phyloP scores from a whole-genome alignment of 2,888 invertebrate species.

The Argyresthia goedartella region DNA sequence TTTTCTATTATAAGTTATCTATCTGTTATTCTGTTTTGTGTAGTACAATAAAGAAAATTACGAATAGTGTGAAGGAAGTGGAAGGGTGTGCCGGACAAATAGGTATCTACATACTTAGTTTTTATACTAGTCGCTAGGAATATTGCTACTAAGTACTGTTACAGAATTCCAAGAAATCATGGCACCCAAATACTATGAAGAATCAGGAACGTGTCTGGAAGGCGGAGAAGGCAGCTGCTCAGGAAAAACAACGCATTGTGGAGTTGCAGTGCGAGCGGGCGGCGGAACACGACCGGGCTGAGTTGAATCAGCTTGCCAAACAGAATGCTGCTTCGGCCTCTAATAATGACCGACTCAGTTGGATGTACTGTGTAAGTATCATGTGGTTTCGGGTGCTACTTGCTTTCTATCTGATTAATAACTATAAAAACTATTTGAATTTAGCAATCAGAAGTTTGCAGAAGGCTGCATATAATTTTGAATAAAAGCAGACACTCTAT shows the following conservation, averaged over 20 bases:
- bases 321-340: constrained; percentile 54
- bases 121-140: not conserved
- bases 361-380: constrained; percentile 85
- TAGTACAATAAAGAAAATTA: too few relatives aligned
- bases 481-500: too few relatives aligned
- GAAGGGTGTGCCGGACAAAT: too few relatives aligned
- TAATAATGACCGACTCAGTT: constrained; percentile 78
- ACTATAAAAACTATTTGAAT: too few relatives aligned
- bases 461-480: too few relatives aligned
- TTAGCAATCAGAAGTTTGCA: too few relatives aligned
- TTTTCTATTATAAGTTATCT: too few relatives aligned
- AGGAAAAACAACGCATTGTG: constrained; percentile 75
- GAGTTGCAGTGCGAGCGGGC: constrained; percentile 78
- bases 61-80: too few relatives aligned
- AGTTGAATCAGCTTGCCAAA: constrained; percentile 74
- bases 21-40: too few relatives aligned
- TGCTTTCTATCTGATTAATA: too few relatives aligned
- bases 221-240: constrained; percentile 79
- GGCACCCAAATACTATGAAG: constrained; percentile 83
- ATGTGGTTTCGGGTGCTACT: not conserved
- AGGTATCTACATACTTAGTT: not conserved
- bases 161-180: constrained; percentile 83
- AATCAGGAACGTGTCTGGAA: constrained; percentile 85
- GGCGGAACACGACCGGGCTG: constrained; percentile 75
- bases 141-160: constrained; percentile 5